Conservation (phyloP, 2,797 vertebrate species). For the Tauraco hartlaubi region DNA sequence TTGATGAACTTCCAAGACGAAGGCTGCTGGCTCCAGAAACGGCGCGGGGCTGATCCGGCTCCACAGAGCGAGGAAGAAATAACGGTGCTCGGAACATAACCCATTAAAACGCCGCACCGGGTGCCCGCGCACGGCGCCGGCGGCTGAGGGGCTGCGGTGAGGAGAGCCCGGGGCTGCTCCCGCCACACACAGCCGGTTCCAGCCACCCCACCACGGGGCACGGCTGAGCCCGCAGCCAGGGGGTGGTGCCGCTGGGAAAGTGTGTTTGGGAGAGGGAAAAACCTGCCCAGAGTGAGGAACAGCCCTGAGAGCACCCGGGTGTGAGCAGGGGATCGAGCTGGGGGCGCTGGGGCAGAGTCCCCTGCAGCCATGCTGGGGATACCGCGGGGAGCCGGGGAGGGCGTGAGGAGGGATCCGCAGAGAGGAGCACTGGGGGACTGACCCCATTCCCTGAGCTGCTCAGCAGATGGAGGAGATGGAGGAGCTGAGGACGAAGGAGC, state of each 20-base stretch:
- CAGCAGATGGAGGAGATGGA: background rate
- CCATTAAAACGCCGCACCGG: background rate
- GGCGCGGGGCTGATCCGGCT: background rate
- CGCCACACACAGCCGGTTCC: background rate
- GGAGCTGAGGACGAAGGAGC: background rate
- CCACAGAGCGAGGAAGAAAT: background rate
- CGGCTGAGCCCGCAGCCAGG: background rate
- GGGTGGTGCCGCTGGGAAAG: background rate
- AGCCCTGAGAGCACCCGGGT: background rate
- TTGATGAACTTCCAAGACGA: constrained; percentile 19
- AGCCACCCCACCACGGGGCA: accelerated
- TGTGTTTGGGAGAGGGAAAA: background rate
- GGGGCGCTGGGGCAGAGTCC: background rate
- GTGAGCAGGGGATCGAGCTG: background rate
- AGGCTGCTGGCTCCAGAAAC: background rate
- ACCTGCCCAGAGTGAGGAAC: background rate
- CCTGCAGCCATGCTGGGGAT: background rate
- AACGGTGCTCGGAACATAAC: background rate
- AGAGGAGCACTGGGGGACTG: background rate
- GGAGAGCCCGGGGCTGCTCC: background rate
- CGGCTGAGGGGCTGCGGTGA: background rate
- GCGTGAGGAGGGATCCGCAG: accelerated
- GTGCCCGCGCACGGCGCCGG: accelerated
- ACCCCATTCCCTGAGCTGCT: background rate
- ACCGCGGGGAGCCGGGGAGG: background rate